A percentile compares a stretch with the other conserved stretches of the same genome.
Conservation (phyloP, 2,113 vertebrate species). For the Hydrochoerus hydrochaeris region DNA sequence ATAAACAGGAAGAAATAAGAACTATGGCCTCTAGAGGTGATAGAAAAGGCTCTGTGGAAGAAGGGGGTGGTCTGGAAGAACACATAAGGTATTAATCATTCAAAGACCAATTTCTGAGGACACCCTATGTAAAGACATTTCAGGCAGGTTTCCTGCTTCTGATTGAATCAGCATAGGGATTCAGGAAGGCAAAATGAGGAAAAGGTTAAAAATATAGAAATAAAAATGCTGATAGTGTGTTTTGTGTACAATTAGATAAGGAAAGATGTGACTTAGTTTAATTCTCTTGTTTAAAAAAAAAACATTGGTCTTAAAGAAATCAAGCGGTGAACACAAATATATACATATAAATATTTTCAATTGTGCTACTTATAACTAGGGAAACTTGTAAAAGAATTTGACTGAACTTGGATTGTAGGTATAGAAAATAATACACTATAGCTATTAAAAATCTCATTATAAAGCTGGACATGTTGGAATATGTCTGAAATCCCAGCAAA, state of each 20-base stretch:
- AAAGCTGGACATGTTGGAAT: neutral
- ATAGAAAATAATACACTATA: neutral
- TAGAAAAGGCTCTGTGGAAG: neutral
- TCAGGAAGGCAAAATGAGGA: neutral
- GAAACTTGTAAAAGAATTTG: neutral
- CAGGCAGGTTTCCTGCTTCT: slow-evolving; percentile 4
- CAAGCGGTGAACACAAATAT: neutral
- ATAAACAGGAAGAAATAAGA: neutral
- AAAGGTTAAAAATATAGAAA: neutral
- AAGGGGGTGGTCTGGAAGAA: neutral
- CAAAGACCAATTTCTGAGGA: neutral
- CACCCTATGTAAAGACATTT: neutral
- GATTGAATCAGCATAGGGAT: neutral
- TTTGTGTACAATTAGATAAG: neutral
- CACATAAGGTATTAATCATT: neutral
- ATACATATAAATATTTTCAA: neutral
- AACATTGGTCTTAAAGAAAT: neutral
- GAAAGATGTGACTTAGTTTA: neutral
- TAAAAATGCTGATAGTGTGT: neutral
- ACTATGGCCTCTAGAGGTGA: neutral
- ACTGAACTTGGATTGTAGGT: neutral
- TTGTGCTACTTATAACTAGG: neutral
- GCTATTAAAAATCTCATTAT: slow-evolving; percentile 27
- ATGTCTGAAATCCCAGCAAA: neutral
- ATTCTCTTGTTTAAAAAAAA: neutral